These are phyloP conservation scores for Macaca fascicularis DNA, from an alignment of 2,113 vertebrate species.

Conservation along the genomic window T2T-MFA8v1.1 NC_088376.1:95586501-95587000, in stretches of 20 bases:
- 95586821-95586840: conserved; percentile 23
- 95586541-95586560: background rate
- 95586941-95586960: background rate
- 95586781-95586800: conserved; percentile 14
- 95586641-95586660: background rate
- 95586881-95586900: background rate
- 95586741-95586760: background rate
- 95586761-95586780: conserved; percentile 15
- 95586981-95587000: background rate
- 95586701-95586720: conserved; percentile 27
- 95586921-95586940: background rate
- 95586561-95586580: conserved; percentile 16
- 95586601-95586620: background rate
- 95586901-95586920: background rate
- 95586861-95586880: background rate
- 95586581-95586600: background rate
- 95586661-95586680: background rate
- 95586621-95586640: background rate
- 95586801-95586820: background rate
- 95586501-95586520: background rate
- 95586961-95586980: conserved; percentile 3
- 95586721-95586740: conserved; percentile 23
- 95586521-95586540: conserved; percentile 14
- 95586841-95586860: background rate
- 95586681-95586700: conserved; percentile 40